Evolutionary conservation across 2,888 invertebrate species (phyloP).

Genomic region (Keiferia lycopersicella): DNA sequence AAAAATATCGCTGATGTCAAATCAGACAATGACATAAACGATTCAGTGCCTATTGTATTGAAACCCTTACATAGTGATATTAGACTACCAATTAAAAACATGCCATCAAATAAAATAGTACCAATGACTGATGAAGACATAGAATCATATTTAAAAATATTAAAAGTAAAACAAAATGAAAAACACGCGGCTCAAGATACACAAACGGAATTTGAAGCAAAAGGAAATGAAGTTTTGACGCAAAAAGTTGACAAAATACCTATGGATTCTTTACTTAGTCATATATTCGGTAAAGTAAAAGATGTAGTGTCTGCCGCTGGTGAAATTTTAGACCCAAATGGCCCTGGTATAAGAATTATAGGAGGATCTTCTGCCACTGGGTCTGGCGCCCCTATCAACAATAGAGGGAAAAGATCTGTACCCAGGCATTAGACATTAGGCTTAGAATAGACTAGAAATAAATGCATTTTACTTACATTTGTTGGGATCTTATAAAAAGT

Average conservation of each 20-base stretch:
- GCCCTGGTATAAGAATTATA: constrained; percentile 54
- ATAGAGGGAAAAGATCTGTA: constrained; percentile 54
- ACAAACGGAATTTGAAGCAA: not conserved
- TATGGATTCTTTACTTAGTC: not conserved
- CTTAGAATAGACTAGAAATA: not conserved
- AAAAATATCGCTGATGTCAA: too few relatives aligned
- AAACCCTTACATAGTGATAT: too few relatives aligned
- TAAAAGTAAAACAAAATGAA: not conserved
- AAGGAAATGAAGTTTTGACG: not conserved
- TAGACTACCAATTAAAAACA: not conserved
- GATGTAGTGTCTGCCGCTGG: not conserved
- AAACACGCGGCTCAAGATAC: not conserved
- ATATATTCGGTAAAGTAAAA: not conserved
- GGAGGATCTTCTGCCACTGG: constrained; percentile 64
- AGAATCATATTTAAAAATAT: not conserved
- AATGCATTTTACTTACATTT: too few relatives aligned
- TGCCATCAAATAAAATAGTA: not conserved
- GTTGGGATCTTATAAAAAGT: too few relatives aligned
- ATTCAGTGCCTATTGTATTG: too few relatives aligned
- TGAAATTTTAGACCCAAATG: not conserved
- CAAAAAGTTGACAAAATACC: not conserved
- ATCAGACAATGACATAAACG: too few relatives aligned
- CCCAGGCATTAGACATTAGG: constrained; percentile 21
- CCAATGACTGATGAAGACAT: not conserved
- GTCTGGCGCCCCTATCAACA: constrained; percentile 61